These are phyloP conservation scores for Actinostola sp. DNA, from an alignment of 92 coral and sea anemone genomes.

Conservation along the genomic window DNA sequence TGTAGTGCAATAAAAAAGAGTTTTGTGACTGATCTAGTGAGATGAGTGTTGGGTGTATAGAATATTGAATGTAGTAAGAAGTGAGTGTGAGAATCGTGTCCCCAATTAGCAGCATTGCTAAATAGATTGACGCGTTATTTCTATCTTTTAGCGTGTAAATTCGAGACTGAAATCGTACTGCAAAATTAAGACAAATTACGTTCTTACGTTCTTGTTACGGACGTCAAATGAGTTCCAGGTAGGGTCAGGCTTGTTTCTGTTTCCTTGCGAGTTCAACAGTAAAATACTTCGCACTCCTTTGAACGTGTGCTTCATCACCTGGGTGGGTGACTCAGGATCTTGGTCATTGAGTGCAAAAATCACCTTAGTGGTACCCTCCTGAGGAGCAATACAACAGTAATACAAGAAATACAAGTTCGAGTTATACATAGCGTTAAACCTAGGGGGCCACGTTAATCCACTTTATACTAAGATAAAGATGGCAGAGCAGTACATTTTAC, in stretches of 20 bases:
- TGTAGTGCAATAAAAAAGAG: background rate
- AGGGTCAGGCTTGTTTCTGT: constrained; percentile 29
- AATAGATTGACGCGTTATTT: no score
- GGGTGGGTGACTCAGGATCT: constrained; percentile 38
- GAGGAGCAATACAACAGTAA: background rate
- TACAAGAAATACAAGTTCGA: background rate
- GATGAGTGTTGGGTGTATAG: no score
- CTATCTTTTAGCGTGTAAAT: no score
- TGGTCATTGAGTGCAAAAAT: constrained; percentile 47
- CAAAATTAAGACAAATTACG: no score
- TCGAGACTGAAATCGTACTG: no score
- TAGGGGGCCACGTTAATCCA: no score
- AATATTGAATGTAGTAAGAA: no score
- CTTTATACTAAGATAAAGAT: no score
- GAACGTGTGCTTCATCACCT: constrained; percentile 24
- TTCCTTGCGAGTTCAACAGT: constrained; percentile 38
- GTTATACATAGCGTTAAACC: background rate
- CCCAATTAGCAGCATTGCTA: no score
- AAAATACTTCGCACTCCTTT: constrained; percentile 30
- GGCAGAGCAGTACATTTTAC: no score
- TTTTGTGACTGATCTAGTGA: background rate
- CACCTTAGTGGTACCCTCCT: constrained; percentile 50
- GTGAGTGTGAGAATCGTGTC: no score
- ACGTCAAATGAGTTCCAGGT: constrained; percentile 16
- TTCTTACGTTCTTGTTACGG: constrained; percentile 14